phyloP scores from a whole-genome alignment of 2,113 vertebrate species.

The Gracilinanus agilis region DNA sequence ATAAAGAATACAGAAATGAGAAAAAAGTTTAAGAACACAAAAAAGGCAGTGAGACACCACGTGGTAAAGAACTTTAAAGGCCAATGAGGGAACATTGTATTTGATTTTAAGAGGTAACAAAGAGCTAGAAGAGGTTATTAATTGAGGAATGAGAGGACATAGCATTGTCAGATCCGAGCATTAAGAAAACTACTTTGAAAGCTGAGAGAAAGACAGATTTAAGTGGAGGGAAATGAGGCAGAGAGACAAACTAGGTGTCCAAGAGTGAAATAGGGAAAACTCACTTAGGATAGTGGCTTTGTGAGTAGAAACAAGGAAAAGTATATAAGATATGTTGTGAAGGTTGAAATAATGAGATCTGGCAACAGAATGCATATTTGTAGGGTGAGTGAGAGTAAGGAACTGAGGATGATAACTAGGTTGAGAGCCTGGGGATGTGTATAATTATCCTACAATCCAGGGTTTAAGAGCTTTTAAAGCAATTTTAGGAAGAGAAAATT shows the following conservation, averaged over 20 bases:
- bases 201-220: background rate
- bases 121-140: background rate
- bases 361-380: background rate
- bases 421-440: background rate
- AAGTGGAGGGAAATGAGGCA: background rate
- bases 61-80: background rate
- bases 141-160: background rate
- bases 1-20: background rate
- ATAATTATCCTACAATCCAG: too few relatives aligned
- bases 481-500: too few relatives aligned
- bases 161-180: background rate
- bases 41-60: background rate
- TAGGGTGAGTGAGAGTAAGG: background rate
- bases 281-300: background rate
- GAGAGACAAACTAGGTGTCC: background rate
- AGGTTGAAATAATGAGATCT: background rate
- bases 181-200: background rate
- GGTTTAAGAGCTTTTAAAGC: too few relatives aligned
- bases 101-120: background rate
- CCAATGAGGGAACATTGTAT: background rate
- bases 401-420: background rate
- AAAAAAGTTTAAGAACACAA: too few relatives aligned
- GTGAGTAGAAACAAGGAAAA: background rate
- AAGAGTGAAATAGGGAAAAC: background rate
- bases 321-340: background rate